These are phyloP conservation scores for Cheilosia scutellata DNA, from an alignment of 2,888 invertebrate species.

Conservation along the genomic window DNA sequence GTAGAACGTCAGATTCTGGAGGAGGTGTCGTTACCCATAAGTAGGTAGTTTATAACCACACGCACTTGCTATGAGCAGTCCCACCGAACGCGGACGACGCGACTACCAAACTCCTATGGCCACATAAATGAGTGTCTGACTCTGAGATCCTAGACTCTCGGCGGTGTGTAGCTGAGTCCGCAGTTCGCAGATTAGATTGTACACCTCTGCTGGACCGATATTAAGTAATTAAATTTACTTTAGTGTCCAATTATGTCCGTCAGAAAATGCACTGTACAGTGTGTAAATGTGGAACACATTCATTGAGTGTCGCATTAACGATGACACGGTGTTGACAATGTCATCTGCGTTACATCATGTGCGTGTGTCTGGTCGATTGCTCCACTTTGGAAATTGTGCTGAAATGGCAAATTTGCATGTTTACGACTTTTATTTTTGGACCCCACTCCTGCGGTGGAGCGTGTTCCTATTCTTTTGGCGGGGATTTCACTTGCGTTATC, in stretches of 20 bases:
- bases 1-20: conserved; percentile 75
- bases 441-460: conserved; percentile 30
- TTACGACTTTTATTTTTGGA: conserved; percentile 39
- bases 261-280: conserved; percentile 23
- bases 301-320: conserved; percentile 58
- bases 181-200: conserved; percentile 23
- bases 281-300: conserved; percentile 62
- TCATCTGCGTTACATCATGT: conserved; percentile 70
- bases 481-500: conserved; percentile 53
- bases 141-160: conserved; percentile 34
- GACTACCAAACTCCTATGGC: conserved; percentile 22
- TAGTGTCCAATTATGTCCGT: conserved; percentile 53
- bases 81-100: not conserved
- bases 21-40: conserved; percentile 52
- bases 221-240: conserved; percentile 71
- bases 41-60: conserved; percentile 44
- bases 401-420: conserved; percentile 69
- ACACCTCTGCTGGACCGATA: conserved; percentile 21
- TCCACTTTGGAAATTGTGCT: conserved; percentile 63
- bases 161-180: not conserved
- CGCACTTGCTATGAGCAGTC: conserved; percentile 24
- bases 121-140: conserved; percentile 1
- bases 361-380: conserved; percentile 55
- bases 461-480: conserved; percentile 50
- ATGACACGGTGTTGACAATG: conserved; percentile 71